Percentiles rank a stretch among this genome's conserved stretches.
phyloP scores from a whole-genome alignment of 64 coral and sea anemone genomes.

The Porites lutea region DNA sequence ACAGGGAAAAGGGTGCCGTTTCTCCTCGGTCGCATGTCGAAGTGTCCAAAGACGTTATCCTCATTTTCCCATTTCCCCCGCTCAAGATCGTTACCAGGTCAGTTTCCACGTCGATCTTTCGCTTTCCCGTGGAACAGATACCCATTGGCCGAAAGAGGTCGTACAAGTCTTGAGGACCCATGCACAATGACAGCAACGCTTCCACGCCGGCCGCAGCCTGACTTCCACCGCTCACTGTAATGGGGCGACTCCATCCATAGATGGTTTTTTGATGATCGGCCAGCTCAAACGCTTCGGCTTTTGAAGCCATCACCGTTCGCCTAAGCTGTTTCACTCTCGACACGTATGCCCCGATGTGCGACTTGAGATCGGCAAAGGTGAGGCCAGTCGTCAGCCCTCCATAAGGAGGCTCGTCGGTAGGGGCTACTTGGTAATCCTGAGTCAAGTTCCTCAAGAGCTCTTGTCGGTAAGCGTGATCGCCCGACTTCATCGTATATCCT shows the following conservation, averaged over 20 bases:
- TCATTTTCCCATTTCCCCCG: neutral
- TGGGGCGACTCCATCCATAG: neutral
- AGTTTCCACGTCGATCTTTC: neutral
- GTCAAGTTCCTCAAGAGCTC: neutral
- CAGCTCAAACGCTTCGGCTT: neutral
- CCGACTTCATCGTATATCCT: neutral
- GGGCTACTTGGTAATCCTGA: neutral
- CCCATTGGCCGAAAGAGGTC: neutral
- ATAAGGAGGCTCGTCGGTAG: neutral
- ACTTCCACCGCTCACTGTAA: neutral
- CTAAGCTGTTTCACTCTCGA: neutral
- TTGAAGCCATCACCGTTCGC: neutral
- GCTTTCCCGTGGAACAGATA: neutral
- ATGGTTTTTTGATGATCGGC: neutral
- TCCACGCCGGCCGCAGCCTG: neutral
- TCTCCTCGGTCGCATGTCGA: neutral
- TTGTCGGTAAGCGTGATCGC: neutral
- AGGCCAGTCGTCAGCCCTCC: neutral
- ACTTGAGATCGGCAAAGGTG: neutral
- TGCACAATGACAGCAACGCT: neutral
- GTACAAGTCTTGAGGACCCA: neutral
- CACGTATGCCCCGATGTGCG: neutral
- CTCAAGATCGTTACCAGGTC: neutral
- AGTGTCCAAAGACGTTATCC: neutral
- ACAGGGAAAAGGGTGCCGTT: neutral